A percentile compares a stretch with the other conserved stretches of the same genome.
Conservation (phyloP, 1,140 invertebrate genomes). For the Anastatus disparis region DNA sequence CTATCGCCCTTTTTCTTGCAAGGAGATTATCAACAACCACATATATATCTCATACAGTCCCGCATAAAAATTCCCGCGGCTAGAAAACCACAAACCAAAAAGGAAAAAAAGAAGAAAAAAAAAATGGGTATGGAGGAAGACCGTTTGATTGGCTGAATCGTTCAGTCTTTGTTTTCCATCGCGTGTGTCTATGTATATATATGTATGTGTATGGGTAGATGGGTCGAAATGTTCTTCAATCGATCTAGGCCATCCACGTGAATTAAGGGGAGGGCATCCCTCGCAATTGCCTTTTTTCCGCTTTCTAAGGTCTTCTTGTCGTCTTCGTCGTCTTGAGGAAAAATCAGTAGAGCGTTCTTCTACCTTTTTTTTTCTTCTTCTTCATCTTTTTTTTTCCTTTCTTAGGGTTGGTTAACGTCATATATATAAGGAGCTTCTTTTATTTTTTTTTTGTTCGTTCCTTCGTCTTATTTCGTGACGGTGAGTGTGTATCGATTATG, state of each 20-base stretch:
- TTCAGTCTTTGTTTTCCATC: constrained; percentile 30
- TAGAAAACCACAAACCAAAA: neutral
- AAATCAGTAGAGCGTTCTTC: constrained; percentile 29
- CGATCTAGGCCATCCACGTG: constrained; percentile 32
- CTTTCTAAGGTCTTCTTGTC: neutral
- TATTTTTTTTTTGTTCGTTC: no score
- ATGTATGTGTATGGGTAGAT: neutral
- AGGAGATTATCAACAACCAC: neutral
- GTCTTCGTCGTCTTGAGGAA: constrained; percentile 4
- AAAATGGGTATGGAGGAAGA: neutral
- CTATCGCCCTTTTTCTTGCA: no score
- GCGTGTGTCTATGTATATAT: no score
- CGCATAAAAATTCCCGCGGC: neutral
- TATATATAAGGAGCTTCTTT: neutral
- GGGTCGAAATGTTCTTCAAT: neutral
- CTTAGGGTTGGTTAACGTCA: neutral
- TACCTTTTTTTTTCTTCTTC: neutral
- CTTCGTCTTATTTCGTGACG: no score
- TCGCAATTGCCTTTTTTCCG: constrained; percentile 31
- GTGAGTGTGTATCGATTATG: constrained; percentile 39
- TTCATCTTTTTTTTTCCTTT: neutral
- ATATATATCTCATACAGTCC: neutral
- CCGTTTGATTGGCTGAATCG: constrained; percentile 25
- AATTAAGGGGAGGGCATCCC: constrained; percentile 31
- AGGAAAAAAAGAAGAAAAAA: neutral